A percentile compares a stretch with the other conserved stretches of the same genome.
Conservation (phyloP, 2,888 invertebrate genomes). For the Atethmia centrago region DNA sequence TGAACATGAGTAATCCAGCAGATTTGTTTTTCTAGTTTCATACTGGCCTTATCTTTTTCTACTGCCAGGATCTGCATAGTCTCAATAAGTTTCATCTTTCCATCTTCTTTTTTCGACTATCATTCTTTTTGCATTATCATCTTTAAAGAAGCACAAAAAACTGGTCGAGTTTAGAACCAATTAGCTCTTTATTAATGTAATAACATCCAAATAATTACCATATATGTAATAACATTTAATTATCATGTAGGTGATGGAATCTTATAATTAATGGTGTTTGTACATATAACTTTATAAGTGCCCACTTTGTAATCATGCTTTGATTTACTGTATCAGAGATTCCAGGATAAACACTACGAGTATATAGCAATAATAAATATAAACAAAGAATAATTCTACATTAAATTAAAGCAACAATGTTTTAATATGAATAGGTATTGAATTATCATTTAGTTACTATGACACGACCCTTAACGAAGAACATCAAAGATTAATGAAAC, state of each 20-base stretch:
- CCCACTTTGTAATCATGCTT: not conserved
- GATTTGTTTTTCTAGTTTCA: not conserved
- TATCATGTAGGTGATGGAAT: slow-evolving; percentile 2
- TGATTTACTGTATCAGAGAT: slow-evolving; percentile 21
- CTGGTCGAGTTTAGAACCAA: not conserved
- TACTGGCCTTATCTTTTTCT: not conserved
- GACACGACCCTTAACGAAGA: not conserved
- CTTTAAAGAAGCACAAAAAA: not conserved
- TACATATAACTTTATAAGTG: not conserved
- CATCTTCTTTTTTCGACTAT: too few relatives aligned
- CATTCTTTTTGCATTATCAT: not conserved
- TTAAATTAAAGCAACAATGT: slow-evolving; percentile 9
- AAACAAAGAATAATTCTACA: not conserved
- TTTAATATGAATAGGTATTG: not conserved
- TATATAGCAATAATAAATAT: slow-evolving; percentile 13
- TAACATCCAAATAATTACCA: not conserved
- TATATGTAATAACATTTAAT: not conserved
- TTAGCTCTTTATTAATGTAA: slow-evolving; percentile 3
- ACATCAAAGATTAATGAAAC: not conserved
- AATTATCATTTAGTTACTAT: too few relatives aligned
- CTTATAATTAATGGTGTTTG: slow-evolving; percentile 4
- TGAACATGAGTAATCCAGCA: not conserved
- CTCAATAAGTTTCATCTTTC: not conserved
- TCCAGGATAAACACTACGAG: slow-evolving; percentile 5
- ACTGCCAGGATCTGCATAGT: not conserved